phyloP scores from a whole-genome alignment of 2,113 vertebrate species.

The Phoenicopterus ruber region DNA sequence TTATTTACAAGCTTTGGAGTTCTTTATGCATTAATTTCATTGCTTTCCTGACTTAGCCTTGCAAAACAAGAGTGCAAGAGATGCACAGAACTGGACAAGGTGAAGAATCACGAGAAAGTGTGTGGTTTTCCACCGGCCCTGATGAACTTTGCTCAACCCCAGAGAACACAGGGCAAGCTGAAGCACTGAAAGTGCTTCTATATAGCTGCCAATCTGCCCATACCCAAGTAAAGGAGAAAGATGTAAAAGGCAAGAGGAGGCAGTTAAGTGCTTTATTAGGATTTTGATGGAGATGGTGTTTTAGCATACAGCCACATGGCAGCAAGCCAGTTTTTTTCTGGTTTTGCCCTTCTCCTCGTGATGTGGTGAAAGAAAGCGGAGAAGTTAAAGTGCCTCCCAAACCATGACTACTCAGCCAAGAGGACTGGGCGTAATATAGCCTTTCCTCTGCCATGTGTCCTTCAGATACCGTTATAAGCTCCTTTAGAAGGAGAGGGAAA shows the following conservation, averaged over 20 bases:
- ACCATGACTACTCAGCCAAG: background rate
- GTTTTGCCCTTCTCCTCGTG: background rate
- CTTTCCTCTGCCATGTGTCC: background rate
- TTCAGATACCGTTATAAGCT: background rate
- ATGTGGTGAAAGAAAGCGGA: background rate
- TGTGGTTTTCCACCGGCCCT: background rate
- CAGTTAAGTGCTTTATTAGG: background rate
- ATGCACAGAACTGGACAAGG: background rate
- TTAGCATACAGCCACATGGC: background rate
- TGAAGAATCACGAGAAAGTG: background rate
- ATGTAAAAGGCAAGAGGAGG: background rate
- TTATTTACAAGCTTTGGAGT: background rate
- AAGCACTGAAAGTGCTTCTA: background rate
- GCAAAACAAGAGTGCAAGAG: background rate
- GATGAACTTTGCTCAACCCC: background rate
- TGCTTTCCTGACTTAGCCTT: background rate
- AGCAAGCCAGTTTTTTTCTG: background rate
- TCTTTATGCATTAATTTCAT: background rate
- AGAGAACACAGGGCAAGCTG: background rate
- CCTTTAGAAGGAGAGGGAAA: background rate
- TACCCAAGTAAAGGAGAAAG: background rate
- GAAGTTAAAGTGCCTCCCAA: background rate
- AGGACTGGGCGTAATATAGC: background rate
- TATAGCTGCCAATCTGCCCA: background rate
- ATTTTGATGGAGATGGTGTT: background rate